Evolutionary conservation across 2,888 invertebrate genomes (phyloP).

Genomic region (Morinoia aosen): DNA sequence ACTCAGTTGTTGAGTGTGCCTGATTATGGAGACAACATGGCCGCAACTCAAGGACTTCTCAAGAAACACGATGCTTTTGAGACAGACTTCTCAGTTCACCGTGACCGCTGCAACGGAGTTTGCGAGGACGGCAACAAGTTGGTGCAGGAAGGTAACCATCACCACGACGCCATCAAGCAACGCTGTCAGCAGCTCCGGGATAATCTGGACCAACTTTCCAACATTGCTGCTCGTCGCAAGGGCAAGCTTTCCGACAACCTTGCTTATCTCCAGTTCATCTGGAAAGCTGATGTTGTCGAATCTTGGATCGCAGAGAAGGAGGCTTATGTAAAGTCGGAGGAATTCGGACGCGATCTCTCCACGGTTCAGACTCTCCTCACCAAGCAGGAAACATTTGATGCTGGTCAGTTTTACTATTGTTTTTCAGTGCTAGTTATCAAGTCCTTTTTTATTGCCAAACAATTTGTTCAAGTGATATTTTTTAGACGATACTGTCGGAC

Average conservation of each 20-base stretch:
- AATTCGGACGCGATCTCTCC: conserved; percentile 96
- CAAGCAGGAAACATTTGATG: conserved; percentile 99
- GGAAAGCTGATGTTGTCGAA: conserved; percentile 99
- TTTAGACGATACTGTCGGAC: background rate
- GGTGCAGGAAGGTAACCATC: conserved; percentile 92
- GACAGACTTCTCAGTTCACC: conserved; percentile 96
- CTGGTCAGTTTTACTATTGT: conserved; percentile 77
- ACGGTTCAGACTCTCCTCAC: conserved; percentile 98
- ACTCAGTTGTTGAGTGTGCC: conserved; percentile 94
- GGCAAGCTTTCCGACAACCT: conserved; percentile 95
- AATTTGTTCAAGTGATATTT: background rate
- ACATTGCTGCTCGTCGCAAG: conserved; percentile 88
- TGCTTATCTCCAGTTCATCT: conserved; percentile 99
- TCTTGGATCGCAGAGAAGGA: conserved; percentile 99
- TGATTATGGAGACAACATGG: conserved; percentile 99
- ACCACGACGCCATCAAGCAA: conserved; percentile 89
- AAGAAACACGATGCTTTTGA: conserved; percentile 99
- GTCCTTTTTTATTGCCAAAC: background rate
- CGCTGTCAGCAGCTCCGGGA: conserved; percentile 85
- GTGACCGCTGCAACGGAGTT: conserved; percentile 92
- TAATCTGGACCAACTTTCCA: conserved; percentile 88
- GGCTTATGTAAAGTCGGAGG: conserved; percentile 96
- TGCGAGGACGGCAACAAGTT: conserved; percentile 87
- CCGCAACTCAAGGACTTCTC: conserved; percentile 80
- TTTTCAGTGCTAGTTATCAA: background rate